phyloP scores from a whole-genome alignment of 2,888 invertebrate species.

The Caenorhabditis sp. region DNA sequence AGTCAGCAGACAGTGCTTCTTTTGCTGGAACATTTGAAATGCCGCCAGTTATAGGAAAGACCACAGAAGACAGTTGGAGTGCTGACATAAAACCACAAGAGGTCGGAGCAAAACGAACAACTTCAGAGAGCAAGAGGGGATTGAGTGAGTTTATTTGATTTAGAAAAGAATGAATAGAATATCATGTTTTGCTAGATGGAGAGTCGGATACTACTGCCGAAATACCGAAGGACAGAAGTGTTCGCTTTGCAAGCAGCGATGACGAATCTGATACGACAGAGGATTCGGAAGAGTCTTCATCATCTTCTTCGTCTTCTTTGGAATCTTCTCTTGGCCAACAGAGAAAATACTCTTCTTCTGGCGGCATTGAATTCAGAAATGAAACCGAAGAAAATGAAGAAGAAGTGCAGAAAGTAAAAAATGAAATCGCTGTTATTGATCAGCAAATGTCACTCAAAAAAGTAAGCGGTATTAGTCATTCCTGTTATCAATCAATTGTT shows the following conservation, averaged over 20 bases:
- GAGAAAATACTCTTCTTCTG: conserved; percentile 30
- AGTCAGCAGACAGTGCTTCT: conserved; percentile 37
- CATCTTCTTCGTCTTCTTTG: conserved; percentile 25
- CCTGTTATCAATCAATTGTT: too few species aligned
- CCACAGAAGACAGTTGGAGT: conserved; percentile 45
- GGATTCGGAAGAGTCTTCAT: neutral
- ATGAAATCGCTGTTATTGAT: conserved; percentile 28
- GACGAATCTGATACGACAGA: conserved; percentile 43
- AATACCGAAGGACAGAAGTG: neutral
- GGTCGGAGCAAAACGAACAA: conserved; percentile 32
- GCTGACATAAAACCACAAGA: conserved; percentile 16
- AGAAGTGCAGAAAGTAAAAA: conserved; percentile 14
- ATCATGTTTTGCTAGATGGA: too few species aligned
- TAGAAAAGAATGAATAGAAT: too few species aligned
- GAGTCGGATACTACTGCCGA: conserved; percentile 31
- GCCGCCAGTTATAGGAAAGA: conserved; percentile 56
- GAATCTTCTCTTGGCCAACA: conserved; percentile 6
- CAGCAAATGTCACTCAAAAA: conserved; percentile 31
- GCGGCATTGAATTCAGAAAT: conserved; percentile 47
- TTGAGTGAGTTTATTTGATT: conserved; percentile 14
- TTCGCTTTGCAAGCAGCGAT: conserved; percentile 22
- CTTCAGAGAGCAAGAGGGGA: conserved; percentile 54
- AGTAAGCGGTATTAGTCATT: too few species aligned
- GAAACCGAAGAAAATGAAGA: conserved; percentile 24
- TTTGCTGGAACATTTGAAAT: conserved; percentile 49